Base-by-base conservation (phyloP, 2,797 vertebrate genomes). In the Amniataba percoides region DNA sequence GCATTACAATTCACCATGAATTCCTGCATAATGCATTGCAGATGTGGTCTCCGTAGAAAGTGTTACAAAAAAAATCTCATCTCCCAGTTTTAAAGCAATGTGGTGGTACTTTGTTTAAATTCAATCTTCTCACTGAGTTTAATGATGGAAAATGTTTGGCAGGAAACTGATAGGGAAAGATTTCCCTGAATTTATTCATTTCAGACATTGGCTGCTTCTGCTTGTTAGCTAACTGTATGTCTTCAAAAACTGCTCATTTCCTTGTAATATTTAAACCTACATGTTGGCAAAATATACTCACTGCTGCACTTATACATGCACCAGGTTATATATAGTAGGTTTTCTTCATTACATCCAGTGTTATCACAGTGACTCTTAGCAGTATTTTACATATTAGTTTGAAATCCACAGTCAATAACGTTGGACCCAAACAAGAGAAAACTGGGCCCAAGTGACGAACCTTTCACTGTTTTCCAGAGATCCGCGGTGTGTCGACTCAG, bases 401-500 rank as follows among this genome's bases (percentile, higher is more conserved):
- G 43, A 73, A 1, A 9, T 19, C 10, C 14, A 0, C 3, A 1
- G 34, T 23, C 15, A 40, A 10, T 1, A 8, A n/a, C 11, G 12
- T 1, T n/a, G 19, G 16, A 8, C 4, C 7, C 7, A 34, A 19
- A 9, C 10, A 69, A 21, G 1, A 19, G 16, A 48, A 62, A 34
- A 31, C 27, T 36, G 70, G 10, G n/a, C 42, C 5, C 5, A 16
- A 36, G 4, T 25, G 19, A 61, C 18, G 11, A 73, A 3, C 11
- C 7, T 19, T 18, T 4, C 60, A 2, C 58, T 81, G 34, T 89
- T 93, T 83, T 67, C 52, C 91, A 97, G 97, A 96, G 60, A 94
- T 93, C 65, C 95, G 92, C 49, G 95, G 94, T 48, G 93, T 96
- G 66, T 96, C 93, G 46, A 94, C 91, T 77, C 96, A 95, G 87